These are phyloP conservation scores for Pangasius sanitwongsei DNA, from an alignment of 2,797 vertebrate species.

Conservation along the genomic window DNA sequence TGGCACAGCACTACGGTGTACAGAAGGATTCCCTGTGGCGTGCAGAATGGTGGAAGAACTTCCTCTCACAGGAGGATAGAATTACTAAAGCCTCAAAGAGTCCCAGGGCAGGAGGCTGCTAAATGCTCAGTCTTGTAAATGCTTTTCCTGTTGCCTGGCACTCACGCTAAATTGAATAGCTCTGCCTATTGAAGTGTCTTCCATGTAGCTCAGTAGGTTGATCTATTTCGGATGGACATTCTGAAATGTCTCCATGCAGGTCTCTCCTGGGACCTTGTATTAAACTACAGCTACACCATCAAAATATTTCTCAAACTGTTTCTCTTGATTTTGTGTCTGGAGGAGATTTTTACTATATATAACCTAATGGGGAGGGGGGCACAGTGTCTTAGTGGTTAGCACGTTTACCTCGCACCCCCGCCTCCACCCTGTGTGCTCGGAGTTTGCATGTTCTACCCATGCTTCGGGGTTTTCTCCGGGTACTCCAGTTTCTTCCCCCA, in stretches of 20 bases:
- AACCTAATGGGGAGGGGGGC: not conserved
- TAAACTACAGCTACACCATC: not conserved
- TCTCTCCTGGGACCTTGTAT: not conserved
- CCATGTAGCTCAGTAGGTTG: constrained; percentile 37
- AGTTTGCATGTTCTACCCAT: too few relatives aligned
- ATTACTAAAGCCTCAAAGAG: constrained; percentile 44
- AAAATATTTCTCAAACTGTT: not conserved
- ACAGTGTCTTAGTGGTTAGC: too few relatives aligned
- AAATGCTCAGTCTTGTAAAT: constrained; percentile 46
- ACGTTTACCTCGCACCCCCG: too few relatives aligned
- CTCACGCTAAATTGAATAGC: constrained; percentile 48
- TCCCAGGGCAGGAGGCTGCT: constrained; percentile 41
- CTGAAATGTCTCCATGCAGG: not conserved
- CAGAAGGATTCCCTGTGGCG: constrained; percentile 39
- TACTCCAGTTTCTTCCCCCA: too few relatives aligned
- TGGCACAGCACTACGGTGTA: constrained; percentile 31
- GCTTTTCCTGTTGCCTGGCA: constrained; percentile 36
- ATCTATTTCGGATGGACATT: not conserved
- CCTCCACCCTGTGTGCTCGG: too few relatives aligned
- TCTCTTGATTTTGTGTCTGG: not conserved
- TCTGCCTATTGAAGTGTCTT: constrained; percentile 37
- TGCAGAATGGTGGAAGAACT: constrained; percentile 37
- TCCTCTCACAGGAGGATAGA: constrained; percentile 30
- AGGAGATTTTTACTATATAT: not conserved
- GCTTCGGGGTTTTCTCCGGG: too few relatives aligned